Conservation (phyloP, 2,888 invertebrate genomes). For the Dryadula phaetusa region DNA sequence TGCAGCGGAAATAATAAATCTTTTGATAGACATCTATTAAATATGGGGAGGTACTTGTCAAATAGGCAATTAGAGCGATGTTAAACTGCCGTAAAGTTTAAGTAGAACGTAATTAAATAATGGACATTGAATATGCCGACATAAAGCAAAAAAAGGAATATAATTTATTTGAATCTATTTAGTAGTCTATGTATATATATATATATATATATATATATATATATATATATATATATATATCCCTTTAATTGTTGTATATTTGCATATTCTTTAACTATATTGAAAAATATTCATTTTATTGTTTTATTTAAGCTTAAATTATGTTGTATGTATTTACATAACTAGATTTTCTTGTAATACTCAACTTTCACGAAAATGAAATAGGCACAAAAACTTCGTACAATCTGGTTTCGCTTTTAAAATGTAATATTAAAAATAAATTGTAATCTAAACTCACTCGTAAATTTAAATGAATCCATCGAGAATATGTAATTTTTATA, state of each 20-base stretch:
- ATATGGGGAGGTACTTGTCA: conserved; percentile 37
- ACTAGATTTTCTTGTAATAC: background rate
- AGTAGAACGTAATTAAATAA: conserved; percentile 41
- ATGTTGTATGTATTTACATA: conserved; percentile 5
- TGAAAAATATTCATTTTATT: background rate
- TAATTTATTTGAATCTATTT: background rate
- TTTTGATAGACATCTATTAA: conserved; percentile 43
- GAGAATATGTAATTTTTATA: too few species aligned
- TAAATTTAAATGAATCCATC: background rate
- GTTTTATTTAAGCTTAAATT: background rate
- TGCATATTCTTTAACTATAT: too few species aligned
- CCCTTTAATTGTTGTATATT: too few species aligned
- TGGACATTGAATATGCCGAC: conserved; percentile 31
- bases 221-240: too few species aligned
- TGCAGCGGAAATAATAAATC: conserved; percentile 45
- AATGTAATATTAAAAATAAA: background rate
- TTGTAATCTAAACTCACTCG: background rate
- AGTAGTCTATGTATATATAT: too few species aligned
- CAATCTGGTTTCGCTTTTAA: background rate
- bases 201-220: too few species aligned
- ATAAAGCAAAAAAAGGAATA: background rate
- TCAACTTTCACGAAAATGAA: background rate
- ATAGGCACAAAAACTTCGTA: background rate
- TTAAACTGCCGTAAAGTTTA: conserved; percentile 36
- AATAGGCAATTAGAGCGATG: conserved; percentile 45